Conservation (phyloP, 2,113 vertebrate genomes). For the Pangasianodon gigas region DNA sequence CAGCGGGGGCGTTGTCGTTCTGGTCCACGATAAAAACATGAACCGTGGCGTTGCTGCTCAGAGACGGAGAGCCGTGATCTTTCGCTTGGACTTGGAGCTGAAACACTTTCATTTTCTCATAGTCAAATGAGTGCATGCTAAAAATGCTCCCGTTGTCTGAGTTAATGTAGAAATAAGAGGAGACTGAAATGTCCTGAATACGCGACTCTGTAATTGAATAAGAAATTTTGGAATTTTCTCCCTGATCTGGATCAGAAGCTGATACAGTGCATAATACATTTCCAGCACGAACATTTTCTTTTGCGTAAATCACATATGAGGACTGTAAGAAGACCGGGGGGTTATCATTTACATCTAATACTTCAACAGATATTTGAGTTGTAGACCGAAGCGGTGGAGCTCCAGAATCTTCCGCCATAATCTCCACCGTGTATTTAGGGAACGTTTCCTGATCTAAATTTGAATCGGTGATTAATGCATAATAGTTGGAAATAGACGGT, state of each 20-base stretch:
- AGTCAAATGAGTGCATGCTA: conserved; percentile 72
- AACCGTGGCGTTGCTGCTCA: too few relatives aligned
- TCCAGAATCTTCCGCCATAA: conserved; percentile 77
- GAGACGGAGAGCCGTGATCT: too few relatives aligned
- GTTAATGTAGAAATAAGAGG: conserved; percentile 76
- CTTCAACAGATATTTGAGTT: conserved; percentile 66
- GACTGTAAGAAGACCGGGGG: conserved; percentile 73
- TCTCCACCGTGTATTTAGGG: conserved; percentile 75
- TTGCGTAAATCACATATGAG: conserved; percentile 56
- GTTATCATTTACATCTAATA: conserved; percentile 84
- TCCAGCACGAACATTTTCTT: conserved; percentile 69
- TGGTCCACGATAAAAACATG: too few relatives aligned
- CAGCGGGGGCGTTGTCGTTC: too few relatives aligned
- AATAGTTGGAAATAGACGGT: conserved; percentile 81
- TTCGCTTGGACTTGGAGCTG: background rate
- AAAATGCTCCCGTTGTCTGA: conserved; percentile 74
- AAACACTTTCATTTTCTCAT: conserved; percentile 74
- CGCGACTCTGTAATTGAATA: conserved; percentile 61
- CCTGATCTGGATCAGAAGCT: conserved; percentile 42
- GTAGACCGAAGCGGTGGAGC: conserved; percentile 68
- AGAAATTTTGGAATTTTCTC: conserved; percentile 44
- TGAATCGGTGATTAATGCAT: conserved; percentile 75
- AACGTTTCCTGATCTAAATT: conserved; percentile 74
- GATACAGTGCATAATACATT: conserved; percentile 37
- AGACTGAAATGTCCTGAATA: conserved; percentile 66